A percentile compares a stretch with the other conserved stretches of the same genome.
These are phyloP conservation scores for Lymantria dispar DNA, from an alignment of 2,888 invertebrate species.

Conservation along the genomic window DNA sequence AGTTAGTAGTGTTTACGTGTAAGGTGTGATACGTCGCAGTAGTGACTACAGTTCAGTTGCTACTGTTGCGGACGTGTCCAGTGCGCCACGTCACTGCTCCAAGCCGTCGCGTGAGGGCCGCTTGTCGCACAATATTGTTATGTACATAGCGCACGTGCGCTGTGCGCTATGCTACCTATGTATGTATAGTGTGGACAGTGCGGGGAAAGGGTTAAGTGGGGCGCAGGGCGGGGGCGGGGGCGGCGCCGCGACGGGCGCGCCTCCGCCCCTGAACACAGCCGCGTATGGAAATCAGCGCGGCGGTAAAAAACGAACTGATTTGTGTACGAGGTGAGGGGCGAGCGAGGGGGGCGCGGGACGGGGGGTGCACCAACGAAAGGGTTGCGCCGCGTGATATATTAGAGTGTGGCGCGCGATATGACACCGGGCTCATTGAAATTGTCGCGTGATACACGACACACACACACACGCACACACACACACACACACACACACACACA, in stretches of 20 bases:
- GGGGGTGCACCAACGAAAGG: conserved; percentile 27
- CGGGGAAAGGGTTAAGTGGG: not conserved
- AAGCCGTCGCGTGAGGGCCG: too few species aligned
- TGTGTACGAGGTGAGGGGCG: conserved; percentile 21
- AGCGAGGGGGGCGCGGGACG: conserved; percentile 13
- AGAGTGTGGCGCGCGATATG: conserved; percentile 38
- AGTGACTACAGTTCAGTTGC: too few species aligned
- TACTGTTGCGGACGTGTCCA: too few species aligned
- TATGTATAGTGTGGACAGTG: too few species aligned
- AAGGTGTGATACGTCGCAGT: too few species aligned
- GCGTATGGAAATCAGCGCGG: conserved; percentile 30
- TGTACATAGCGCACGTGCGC: too few species aligned
- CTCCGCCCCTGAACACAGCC: conserved; percentile 38
- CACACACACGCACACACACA: too few species aligned
- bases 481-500: too few species aligned
- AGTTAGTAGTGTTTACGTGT: too few species aligned
- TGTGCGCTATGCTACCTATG: too few species aligned
- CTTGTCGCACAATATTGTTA: too few species aligned
- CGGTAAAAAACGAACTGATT: conserved; percentile 41
- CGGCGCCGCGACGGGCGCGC: conserved; percentile 18
- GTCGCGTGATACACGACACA: conserved; percentile 55
- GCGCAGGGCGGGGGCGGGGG: conserved; percentile 53
- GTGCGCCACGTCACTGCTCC: too few species aligned
- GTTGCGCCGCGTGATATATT: conserved; percentile 46
- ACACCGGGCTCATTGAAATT: conserved; percentile 64